Base-by-base conservation (phyloP, 1,140 invertebrate genomes). In the Lepidostoma basale region DNA sequence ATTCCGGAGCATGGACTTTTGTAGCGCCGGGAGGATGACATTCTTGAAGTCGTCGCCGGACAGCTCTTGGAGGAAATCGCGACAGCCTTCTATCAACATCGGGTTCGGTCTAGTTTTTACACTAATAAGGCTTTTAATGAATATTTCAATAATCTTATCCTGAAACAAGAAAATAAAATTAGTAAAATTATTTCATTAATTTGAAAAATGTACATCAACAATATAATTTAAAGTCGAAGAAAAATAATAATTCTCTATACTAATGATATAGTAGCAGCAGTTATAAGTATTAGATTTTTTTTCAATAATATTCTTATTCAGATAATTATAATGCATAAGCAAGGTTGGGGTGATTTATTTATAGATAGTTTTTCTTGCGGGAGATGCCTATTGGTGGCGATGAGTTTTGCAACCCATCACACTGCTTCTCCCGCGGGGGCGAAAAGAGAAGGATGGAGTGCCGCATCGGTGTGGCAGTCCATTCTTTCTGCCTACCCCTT, bases 1-100 rank as follows among this genome's bases (percentile, higher is more conserved):
- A 80, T 93, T 98, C 62, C 97, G 81, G n/a, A 98, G 81, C 87
- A 98, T 91, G 5, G 94, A 89, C 78, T 96, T 96, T 76, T 96
- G 92, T n/a, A 96, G 77, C 8, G 93, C 88, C 16, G 96, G 95
- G 40, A 95, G 80, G 47, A 98, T 77, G 10, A 82, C 81, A 42
- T 84, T 84, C 75, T 91, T 89, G 69, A 97, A 95, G 45, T 94
- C 91, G 2, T 89, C 85, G 70, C 90, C 85, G 25, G 81, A 85
- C 5, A 95, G 77, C 73, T 87, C 78, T 14, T 81, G 79, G 10
- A 96, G 77, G 67, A 95, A 80, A 36, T 87, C 85, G 36, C 82
- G 81, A 73, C 88, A 89, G 16, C 85, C 86, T 49, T 83, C 76
- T 40, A 96, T 86, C 33, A 92, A 81, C 73, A 88, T 87, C 5